These are phyloP conservation scores for Apteryx mantelli DNA, from an alignment of 2,113 vertebrate species.

Conservation along the genomic window DNA sequence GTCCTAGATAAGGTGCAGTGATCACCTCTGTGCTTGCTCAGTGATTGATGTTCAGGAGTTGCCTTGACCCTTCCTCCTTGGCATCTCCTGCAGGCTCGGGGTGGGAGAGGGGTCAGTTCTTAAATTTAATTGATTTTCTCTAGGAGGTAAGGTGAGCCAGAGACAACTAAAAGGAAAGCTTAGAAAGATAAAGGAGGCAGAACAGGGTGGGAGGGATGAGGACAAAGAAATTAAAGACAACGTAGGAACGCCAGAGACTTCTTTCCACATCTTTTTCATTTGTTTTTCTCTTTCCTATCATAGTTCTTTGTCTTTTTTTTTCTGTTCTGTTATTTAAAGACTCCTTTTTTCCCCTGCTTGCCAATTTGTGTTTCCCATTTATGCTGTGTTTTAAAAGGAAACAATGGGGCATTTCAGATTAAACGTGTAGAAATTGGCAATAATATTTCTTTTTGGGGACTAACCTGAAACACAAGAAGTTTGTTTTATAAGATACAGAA, in stretches of 20 bases:
- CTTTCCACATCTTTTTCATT: neutral
- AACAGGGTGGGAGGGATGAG: neutral
- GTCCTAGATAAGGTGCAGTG: neutral
- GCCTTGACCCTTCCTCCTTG: neutral
- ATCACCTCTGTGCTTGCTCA: neutral
- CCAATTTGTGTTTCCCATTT: neutral
- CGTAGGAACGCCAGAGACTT: neutral
- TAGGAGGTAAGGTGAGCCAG: neutral
- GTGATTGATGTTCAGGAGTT: neutral
- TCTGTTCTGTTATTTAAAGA: neutral
- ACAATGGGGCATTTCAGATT: neutral
- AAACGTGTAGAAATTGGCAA: neutral
- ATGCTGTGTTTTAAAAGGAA: neutral
- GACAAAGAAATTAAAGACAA: neutral
- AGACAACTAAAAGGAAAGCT: neutral
- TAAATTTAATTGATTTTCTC: neutral
- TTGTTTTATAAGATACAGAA: neutral
- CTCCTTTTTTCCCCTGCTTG: neutral
- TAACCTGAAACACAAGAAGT: neutral
- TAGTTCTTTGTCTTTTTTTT: neutral
- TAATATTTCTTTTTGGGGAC: neutral
- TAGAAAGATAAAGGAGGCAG: neutral
- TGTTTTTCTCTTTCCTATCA: neutral
- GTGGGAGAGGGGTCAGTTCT: neutral
- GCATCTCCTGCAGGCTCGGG: rapidly evolving